Evolutionary conservation across 2,113 vertebrate genomes (phyloP).

Genomic region (Rana temporaria): DNA sequence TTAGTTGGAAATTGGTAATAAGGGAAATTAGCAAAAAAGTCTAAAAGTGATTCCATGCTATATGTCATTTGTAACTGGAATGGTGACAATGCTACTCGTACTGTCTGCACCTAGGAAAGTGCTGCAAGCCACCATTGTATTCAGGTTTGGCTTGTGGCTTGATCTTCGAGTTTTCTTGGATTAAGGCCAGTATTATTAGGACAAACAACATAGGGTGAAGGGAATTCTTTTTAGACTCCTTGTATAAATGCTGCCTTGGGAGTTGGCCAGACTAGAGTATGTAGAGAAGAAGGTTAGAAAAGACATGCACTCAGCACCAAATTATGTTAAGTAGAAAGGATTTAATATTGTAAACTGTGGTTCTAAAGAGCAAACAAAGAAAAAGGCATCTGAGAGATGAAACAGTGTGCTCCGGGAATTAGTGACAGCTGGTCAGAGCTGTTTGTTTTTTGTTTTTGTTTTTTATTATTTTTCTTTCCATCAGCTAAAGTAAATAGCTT

Average conservation of each 20-base stretch:
- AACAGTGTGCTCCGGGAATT: background rate
- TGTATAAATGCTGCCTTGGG: background rate
- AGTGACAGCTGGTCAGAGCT: background rate
- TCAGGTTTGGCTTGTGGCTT: too few relatives aligned
- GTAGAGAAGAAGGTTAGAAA: background rate
- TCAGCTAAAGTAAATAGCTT: conserved; percentile 5
- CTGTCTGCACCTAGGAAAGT: too few relatives aligned
- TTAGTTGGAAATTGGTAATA: too few relatives aligned
- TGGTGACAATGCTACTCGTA: too few relatives aligned
- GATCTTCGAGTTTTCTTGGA: too few relatives aligned
- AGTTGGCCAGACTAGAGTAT: background rate
- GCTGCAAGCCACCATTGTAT: too few relatives aligned
- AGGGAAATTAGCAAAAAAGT: too few relatives aligned
- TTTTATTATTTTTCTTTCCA: conserved; percentile 1
- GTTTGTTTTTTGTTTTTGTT: background rate
- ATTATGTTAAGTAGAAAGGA: conserved; percentile 9
- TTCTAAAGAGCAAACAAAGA: conserved; percentile 12
- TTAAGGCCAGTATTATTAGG: background rate
- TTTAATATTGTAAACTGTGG: conserved; percentile 18
- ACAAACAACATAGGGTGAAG: background rate
- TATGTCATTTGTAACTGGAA: too few relatives aligned
- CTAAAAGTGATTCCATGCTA: too few relatives aligned
- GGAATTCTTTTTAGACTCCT: background rate
- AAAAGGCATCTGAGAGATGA: conserved; percentile 10
- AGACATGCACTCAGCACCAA: background rate